Base-by-base conservation (phyloP, 2,888 invertebrate species). In the Agrochola litura region DNA sequence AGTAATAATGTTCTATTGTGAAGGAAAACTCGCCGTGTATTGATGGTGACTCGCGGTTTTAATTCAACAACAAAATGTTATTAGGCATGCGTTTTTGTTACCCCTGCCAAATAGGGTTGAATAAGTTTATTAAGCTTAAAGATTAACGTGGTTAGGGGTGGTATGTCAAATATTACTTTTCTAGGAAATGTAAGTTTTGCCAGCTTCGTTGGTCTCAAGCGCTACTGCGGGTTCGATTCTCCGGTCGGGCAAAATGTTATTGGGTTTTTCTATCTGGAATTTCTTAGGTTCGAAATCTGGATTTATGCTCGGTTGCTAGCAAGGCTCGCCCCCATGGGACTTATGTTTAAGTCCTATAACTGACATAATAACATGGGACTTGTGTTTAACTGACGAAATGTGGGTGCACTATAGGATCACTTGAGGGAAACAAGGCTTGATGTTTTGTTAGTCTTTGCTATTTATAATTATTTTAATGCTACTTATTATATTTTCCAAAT, bases 1-100 rank as follows among this genome's bases (percentile, higher is more conserved):
- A 77, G 86, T 91, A 90, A 91, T 92, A 91, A 89, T 89, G 89
- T 87, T 88, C 91, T 86, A 87, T 92, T 91, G 91, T 91, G 84
- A 72, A 81, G 84, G 77, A 86, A 89, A 90, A 88, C 86, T 88
- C 82, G 54, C 76, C 60, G 73, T 82, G 78, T 81, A 78, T 76
- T 63, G 73, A 65, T 37, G 68, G 73, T 89, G 88, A 88, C 79
- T 82, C 63, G 84, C 71, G 43, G 41, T 84, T 88, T 85, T 89
- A 84, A 86, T 88, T 88, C 86, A 88, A 69, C 66, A 70, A 63
- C 70, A 41, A 76, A 88, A 81, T 77, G 73, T 82, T 83, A 79
- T 73, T 73, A 76, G 64, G 73, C 58, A 73, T 75, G 66, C 77
- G 77, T 65, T 82, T 70, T 81, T 78, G 73, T 73, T 67, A 61